Conservation (phyloP, 2,888 invertebrate species). For the Brachylomia viminalis region DNA sequence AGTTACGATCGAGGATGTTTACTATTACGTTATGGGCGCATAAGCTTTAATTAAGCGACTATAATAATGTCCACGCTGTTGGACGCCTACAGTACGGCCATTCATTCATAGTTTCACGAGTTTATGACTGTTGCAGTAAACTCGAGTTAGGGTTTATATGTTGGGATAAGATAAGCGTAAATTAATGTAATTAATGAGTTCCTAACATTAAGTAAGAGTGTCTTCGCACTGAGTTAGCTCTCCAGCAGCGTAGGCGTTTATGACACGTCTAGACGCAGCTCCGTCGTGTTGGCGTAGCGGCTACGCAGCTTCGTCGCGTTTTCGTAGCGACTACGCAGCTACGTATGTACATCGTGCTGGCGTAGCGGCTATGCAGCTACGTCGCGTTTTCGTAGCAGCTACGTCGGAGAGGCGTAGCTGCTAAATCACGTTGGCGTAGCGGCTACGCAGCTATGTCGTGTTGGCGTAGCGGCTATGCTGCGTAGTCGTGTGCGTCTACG, state of each 20-base stretch:
- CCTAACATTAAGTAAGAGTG: not conserved
- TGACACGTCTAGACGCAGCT: too few species aligned
- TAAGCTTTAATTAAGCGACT: slow-evolving; percentile 56
- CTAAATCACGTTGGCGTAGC: not conserved
- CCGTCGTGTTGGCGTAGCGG: not conserved
- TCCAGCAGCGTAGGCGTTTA: not conserved
- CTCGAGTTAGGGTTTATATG: slow-evolving; percentile 9
- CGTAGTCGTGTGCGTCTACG: not conserved
- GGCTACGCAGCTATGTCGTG: not conserved
- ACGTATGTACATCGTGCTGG: not conserved
- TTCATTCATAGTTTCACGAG: slow-evolving; percentile 23
- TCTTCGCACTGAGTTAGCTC: not conserved
- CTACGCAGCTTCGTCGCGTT: too few species aligned
- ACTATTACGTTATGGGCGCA: slow-evolving; percentile 41
- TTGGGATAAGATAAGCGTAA: slow-evolving; percentile 16
- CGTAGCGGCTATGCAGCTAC: not conserved
- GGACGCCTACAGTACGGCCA: slow-evolving; percentile 30
- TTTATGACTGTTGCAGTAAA: slow-evolving; percentile 49
- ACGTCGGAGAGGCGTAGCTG: too few species aligned
- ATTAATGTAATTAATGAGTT: slow-evolving; percentile 8
- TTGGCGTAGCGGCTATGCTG: not conserved
- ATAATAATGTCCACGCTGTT: slow-evolving; percentile 35
- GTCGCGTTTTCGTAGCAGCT: too few species aligned
- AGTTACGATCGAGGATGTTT: slow-evolving; percentile 57
- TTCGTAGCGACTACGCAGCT: too few species aligned